Conservation (phyloP, 92 coral and sea anemone genomes). For the Actinostola sp. region DNA sequence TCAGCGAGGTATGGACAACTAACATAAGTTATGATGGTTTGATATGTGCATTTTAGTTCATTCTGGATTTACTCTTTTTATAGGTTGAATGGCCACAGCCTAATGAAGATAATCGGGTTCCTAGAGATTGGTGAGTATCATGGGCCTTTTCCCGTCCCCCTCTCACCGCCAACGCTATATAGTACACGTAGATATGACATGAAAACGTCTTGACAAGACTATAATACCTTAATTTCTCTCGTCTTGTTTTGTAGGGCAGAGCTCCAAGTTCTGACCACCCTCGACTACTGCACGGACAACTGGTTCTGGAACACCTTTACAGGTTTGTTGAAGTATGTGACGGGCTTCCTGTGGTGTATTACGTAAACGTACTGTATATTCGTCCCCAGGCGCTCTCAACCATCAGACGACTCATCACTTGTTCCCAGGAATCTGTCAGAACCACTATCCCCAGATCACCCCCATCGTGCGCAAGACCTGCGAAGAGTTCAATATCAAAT, state of each 20-base stretch:
- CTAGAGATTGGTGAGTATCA: constrained; percentile 59
- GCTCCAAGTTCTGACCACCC: constrained; percentile 77
- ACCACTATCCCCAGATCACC: constrained; percentile 80
- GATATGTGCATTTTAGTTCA: no score
- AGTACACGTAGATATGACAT: not conserved
- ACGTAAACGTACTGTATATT: no score
- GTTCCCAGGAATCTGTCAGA: constrained; percentile 79
- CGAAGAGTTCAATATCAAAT: constrained; percentile 79
- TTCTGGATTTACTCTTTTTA: constrained; percentile 3
- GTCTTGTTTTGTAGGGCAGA: constrained; percentile 81
- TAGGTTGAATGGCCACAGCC: constrained; percentile 87
- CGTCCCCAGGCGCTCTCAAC: constrained; percentile 72
- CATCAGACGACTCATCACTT: constrained; percentile 84
- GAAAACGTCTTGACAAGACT: no score
- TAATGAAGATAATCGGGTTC: constrained; percentile 58
- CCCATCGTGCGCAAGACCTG: constrained; percentile 76
- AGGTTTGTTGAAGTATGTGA: no score
- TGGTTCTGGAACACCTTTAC: constrained; percentile 88
- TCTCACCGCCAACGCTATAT: no score
- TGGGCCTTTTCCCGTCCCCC: no score
- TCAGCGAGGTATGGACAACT: constrained; percentile 83
- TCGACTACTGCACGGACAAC: constrained; percentile 76
- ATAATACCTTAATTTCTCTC: no score
- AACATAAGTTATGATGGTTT: no score
- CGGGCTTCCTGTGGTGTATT: no score